These are phyloP conservation scores for Aphodius granarius DNA, from an alignment of 2,888 invertebrate species.

Conservation along the genomic window DNA sequence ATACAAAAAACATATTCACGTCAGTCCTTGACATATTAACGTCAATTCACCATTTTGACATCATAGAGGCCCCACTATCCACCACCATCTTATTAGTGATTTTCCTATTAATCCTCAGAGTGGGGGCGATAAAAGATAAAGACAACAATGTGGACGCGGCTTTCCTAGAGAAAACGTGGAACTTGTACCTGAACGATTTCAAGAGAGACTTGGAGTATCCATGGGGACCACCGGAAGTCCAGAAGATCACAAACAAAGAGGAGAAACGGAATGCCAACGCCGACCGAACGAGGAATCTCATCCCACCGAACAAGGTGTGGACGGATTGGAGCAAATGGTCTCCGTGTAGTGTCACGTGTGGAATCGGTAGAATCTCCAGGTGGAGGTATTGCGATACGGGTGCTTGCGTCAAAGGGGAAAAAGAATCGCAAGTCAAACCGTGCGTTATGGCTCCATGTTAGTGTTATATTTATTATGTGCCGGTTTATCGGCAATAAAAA, in stretches of 20 bases:
- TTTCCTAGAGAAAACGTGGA: slow-evolving; percentile 5
- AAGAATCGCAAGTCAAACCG: slow-evolving; percentile 55
- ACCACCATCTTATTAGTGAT: background rate
- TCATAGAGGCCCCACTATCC: background rate
- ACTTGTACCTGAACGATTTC: slow-evolving; percentile 1
- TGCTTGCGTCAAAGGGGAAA: slow-evolving; percentile 52
- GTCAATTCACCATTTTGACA: no score
- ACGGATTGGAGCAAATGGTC: slow-evolving; percentile 55
- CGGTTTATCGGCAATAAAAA: no score
- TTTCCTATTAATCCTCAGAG: background rate
- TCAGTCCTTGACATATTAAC: no score
- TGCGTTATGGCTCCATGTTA: slow-evolving; percentile 51
- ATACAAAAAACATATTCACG: no score
- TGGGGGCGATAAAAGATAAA: background rate
- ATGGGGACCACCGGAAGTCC: background rate
- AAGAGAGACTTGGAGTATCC: background rate
- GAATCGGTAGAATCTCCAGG: slow-evolving; percentile 51
- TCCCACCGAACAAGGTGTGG: slow-evolving; percentile 43
- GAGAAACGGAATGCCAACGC: background rate
- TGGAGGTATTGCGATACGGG: slow-evolving; percentile 55
- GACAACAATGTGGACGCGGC: background rate
- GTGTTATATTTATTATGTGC: no score
- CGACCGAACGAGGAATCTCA: slow-evolving; percentile 27
- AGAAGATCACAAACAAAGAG: background rate
- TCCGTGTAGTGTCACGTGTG: slow-evolving; percentile 52